Conservation (phyloP, 1,140 invertebrate species). For the Sycophaga agraensis region DNA sequence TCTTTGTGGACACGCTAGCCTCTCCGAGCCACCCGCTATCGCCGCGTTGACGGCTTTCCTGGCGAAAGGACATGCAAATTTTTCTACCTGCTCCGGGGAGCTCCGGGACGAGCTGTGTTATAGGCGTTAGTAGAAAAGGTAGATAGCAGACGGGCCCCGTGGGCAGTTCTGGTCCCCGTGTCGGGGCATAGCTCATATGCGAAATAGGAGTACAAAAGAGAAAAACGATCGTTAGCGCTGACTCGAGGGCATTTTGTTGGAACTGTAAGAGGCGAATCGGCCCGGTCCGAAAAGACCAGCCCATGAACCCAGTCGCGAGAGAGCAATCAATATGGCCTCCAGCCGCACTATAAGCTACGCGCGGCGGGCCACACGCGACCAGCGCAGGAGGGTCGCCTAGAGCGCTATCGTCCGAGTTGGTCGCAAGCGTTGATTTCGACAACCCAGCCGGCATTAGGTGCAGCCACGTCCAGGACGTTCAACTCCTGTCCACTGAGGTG, state of each 20-base stretch:
- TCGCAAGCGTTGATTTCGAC: no score
- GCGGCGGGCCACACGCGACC: no score
- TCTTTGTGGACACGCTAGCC: not conserved
- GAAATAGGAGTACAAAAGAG: no score
- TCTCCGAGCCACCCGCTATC: not conserved
- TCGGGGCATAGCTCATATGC: no score
- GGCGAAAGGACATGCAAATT: not conserved
- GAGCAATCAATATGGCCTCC: conserved; percentile 53
- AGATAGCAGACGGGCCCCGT: no score
- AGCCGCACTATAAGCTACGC: conserved; percentile 5
- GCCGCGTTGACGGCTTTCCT: not conserved
- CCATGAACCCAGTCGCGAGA: not conserved
- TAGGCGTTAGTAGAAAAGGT: no score
- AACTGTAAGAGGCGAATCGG: conserved; percentile 38
- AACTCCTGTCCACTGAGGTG: no score
- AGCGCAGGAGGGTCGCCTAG: not conserved
- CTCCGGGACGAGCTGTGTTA: conserved; percentile 8
- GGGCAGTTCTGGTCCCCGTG: no score
- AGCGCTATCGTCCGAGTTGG: no score
- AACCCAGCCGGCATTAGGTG: not conserved
- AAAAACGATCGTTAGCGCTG: no score
- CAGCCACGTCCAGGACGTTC: not conserved
- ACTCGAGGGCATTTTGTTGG: no score
- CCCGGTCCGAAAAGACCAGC: conserved; percentile 39
- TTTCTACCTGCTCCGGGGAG: not conserved